phyloP scores from a whole-genome alignment of 2,888 invertebrate species.

The Schrankia costaestrigalis region DNA sequence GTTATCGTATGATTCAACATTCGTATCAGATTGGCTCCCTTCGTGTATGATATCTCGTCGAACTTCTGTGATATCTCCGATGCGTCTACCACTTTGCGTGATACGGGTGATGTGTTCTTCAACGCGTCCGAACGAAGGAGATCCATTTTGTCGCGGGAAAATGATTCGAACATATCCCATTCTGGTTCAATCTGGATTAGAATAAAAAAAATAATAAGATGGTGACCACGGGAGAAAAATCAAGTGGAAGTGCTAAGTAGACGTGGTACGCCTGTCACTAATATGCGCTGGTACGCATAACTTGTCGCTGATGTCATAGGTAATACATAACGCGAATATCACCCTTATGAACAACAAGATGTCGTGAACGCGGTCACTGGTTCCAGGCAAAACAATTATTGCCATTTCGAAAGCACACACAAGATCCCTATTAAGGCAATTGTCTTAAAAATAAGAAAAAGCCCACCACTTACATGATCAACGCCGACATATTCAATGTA shows the following conservation, averaged over 20 bases:
- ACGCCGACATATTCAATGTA: constrained; percentile 80
- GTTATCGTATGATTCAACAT: constrained; percentile 82
- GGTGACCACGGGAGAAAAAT: too few relatives aligned
- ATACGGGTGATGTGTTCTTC: constrained; percentile 79
- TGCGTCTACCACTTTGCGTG: constrained; percentile 71
- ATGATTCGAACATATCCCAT: constrained; percentile 79
- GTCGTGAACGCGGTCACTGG: too few relatives aligned
- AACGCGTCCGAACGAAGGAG: constrained; percentile 77
- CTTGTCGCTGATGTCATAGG: too few relatives aligned
- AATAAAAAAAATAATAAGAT: background rate
- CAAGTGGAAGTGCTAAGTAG: too few relatives aligned
- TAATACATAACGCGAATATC: too few relatives aligned
- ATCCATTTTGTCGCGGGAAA: constrained; percentile 78
- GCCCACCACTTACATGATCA: constrained; percentile 61
- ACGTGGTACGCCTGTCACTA: background rate
- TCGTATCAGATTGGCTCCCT: constrained; percentile 80
- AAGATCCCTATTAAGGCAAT: background rate
- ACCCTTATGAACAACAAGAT: too few relatives aligned
- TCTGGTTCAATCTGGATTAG: constrained; percentile 74
- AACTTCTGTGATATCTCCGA: constrained; percentile 82
- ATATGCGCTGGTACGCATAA: too few relatives aligned
- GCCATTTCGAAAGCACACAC: too few relatives aligned
- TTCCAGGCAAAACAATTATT: too few relatives aligned
- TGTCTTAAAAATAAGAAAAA: background rate
- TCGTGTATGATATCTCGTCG: constrained; percentile 79